These are phyloP conservation scores for Megalonaias nervosa DNA, from an alignment of 1,140 invertebrate species.

Conservation along the genomic window DNA sequence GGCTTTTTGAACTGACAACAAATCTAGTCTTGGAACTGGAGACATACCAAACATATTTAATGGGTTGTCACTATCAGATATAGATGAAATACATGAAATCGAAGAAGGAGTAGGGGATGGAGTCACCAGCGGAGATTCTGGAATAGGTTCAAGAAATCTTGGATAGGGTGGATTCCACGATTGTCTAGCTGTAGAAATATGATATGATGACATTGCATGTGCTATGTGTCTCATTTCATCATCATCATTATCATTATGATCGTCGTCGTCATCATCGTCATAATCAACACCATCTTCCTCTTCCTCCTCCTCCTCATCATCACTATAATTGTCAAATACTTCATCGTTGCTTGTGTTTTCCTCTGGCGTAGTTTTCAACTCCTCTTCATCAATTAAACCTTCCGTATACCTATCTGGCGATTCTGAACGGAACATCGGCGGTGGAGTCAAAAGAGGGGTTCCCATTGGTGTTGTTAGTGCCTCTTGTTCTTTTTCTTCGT, in stretches of 20 bases:
- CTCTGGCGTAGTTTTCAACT: no score
- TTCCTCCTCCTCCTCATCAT: background rate
- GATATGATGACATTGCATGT: background rate
- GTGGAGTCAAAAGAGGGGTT: no score
- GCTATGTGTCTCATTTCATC: background rate
- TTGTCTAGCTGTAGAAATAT: background rate
- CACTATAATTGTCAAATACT: no score
- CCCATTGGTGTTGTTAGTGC: no score
- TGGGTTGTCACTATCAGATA: slow-evolving; percentile 18
- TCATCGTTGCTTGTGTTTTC: background rate
- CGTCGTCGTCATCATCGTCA: slow-evolving; percentile 6
- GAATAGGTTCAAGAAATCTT: slow-evolving; percentile 21
- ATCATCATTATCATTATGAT: background rate
- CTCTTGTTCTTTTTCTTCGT: no score
- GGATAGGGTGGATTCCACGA: slow-evolving; percentile 13
- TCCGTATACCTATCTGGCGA: no score
- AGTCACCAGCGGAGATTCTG: slow-evolving; percentile 15
- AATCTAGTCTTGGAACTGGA: slow-evolving; percentile 6
- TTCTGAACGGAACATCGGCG: no score
- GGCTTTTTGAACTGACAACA: background rate
- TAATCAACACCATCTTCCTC: slow-evolving; percentile 3
- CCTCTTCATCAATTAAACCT: no score
- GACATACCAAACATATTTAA: slow-evolving; percentile 30
- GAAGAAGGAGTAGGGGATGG: slow-evolving; percentile 22
- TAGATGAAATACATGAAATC: slow-evolving; percentile 20